Evolutionary conservation across 2,797 vertebrate species (phyloP).

Genomic region (Halcyon badia): DNA sequence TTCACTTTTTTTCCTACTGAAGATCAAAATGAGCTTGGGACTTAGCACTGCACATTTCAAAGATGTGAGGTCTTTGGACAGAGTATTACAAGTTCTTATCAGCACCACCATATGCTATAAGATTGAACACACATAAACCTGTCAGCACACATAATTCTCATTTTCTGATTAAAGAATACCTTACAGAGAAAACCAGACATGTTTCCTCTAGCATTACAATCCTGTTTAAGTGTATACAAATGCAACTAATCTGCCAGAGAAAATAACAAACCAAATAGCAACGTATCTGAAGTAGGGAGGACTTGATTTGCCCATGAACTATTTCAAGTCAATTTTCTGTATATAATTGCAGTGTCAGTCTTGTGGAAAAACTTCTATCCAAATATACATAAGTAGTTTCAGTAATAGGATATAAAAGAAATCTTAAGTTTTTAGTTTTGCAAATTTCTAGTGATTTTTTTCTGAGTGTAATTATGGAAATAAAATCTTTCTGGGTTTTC

Average conservation of each 20-base stretch:
- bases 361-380: neutral
- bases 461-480: neutral
- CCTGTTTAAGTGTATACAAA: neutral
- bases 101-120: neutral
- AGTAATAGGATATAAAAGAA: neutral
- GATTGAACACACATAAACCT: neutral
- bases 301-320: neutral
- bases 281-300: neutral
- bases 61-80: neutral
- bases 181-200: neutral
- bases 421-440: neutral
- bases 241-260: neutral
- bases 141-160: neutral
- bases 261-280: neutral
- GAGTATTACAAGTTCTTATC: conserved; percentile 20
- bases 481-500: neutral
- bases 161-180: neutral
- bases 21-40: neutral
- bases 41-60: neutral
- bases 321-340: neutral
- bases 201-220: neutral
- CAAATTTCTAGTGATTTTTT: neutral
- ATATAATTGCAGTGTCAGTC: neutral
- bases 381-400: neutral
- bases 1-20: neutral